phyloP scores from a whole-genome alignment of 2,888 invertebrate species.

The Eustalomyia histrio region DNA sequence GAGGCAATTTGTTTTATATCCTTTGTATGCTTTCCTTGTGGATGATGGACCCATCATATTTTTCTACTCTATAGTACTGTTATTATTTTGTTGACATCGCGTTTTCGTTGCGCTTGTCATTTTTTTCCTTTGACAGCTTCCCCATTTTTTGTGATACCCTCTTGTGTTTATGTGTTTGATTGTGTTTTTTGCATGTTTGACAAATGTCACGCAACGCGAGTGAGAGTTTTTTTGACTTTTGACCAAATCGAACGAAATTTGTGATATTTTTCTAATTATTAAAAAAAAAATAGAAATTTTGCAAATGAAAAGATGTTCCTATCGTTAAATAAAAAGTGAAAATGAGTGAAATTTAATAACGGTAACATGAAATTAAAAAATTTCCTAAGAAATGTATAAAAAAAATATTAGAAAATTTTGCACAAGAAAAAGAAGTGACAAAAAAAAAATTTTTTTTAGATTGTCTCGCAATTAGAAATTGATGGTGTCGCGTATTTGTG shows the following conservation, averaged over 20 bases:
- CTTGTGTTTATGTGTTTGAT: constrained; percentile 34
- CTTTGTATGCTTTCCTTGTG: constrained; percentile 40
- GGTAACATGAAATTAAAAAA: constrained; percentile 30
- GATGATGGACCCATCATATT: constrained; percentile 39
- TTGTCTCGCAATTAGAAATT: constrained; percentile 67
- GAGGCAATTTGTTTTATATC: constrained; percentile 31
- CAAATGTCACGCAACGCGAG: constrained; percentile 74
- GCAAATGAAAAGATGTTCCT: constrained; percentile 67
- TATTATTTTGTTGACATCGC: constrained; percentile 64
- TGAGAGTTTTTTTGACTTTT: constrained; percentile 74
- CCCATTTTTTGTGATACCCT: constrained; percentile 24
- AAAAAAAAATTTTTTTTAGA: constrained; percentile 47
- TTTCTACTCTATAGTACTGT: constrained; percentile 50
- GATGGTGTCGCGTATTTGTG: constrained; percentile 67
- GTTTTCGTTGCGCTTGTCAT: constrained; percentile 66
- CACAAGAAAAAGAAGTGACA: constrained; percentile 28
- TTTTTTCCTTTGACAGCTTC: constrained; percentile 31
- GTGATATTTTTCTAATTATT: constrained; percentile 69
- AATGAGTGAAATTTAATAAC: constrained; percentile 53
- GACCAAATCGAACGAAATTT: constrained; percentile 70
- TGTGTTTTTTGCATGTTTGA: constrained; percentile 69
- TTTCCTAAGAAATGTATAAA: not conserved
- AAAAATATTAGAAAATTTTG: constrained; percentile 17
- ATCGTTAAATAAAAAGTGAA: constrained; percentile 55
- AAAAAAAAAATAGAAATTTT: constrained; percentile 64